Evolutionary conservation across 2,113 vertebrate genomes (phyloP), one percentile per base, ranked within the genome.

Genomic region (Sinocyclocheilus maitianheensis): DNA sequence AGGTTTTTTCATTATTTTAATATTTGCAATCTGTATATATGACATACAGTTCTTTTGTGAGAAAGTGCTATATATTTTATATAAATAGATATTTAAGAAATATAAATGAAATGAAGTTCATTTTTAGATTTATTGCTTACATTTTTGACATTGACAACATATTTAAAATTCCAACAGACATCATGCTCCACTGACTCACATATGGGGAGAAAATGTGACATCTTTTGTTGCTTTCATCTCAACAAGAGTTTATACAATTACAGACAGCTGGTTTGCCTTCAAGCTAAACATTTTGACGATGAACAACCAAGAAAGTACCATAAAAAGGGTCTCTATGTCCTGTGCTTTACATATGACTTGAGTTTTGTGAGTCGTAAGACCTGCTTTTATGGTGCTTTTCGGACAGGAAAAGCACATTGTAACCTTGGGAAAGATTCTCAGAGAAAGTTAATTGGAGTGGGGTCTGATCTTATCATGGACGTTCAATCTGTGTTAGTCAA

Each of bases 401-500:
- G 67, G 24, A 53, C 24, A 18, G 13, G 46, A 77, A 77, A 77
- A 77, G 14, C 9, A 26, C 53, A 71, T 37, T 26, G 30, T 30
- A 85, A 85, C 53, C 55, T 34, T 46, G 77, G 53, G 78, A 48
- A 58, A 55, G 62, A 8, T 69, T 85, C 18, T 63, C 5, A 51
- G 78, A 65, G 60, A 65, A 67, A 69, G 62, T 53, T 65, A 81
- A 71, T 77, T 78, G 65, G 67, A 43, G 7, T 34, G 51, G 79
- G 72, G 65, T 77, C 63, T 79, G 75, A 78, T 83, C 12, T 40
- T 86, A 86, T 89, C 48, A 81, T 43, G 43, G 80, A 51, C 16
- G 63, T 26, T 82, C 80, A 82, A 69, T 58, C 81, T 76, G 74
- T 40, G 69, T 46, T 88, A 76, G 40, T 80, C 82, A 84, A 77